Evolutionary conservation across 2,113 vertebrate species (phyloP), one percentile per base, ranked within the genome.

Genomic region (Abramis brama): DNA sequence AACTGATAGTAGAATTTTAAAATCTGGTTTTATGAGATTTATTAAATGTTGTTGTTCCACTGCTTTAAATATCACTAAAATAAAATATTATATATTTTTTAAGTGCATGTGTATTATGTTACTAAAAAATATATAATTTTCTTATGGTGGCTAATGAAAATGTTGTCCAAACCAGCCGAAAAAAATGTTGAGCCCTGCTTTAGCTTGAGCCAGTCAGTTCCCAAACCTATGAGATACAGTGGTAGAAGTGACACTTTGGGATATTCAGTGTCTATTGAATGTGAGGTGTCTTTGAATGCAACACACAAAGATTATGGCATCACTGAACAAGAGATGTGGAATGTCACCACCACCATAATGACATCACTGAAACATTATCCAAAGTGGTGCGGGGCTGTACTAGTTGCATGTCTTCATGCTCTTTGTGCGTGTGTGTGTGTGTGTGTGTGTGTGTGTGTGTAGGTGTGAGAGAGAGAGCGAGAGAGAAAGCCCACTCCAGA

Each of bases 281-380:
- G 4, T 62, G 12, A 62, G 19, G 30, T 78, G 73, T n/a, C 45
- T 55, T 52, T 77, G 47, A 77, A 30, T 77, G 27, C 23, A 55
- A 60, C 55, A 60, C 39, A n/a, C 77, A 60, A 23, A 39, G 9
- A 21, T 71, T 10, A 15, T 43, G 55, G 52, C 77, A n/a, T 82
- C 10, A 82, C 79, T 43, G 5, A 13, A 39, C 21, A 23, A 79
- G 30, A n/a, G 33, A 33, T 23, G 8, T 50, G 60, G 60, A 30
- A 81, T 81, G 59, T 50, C 79, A 30, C 50, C 17, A 17, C 78
- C 36, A 47, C 47, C 17, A 52, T 52, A 27, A 52, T 85, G 83
- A 68, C 74, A 78, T 59, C 30, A 66, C 15, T 85, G 59, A 66
- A 78, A 78, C 74, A 36, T 78, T 68, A 78, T 45, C 45, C 30